phyloP scores from a whole-genome alignment of 1,140 invertebrate species.

The Ooceraea biroi region DNA sequence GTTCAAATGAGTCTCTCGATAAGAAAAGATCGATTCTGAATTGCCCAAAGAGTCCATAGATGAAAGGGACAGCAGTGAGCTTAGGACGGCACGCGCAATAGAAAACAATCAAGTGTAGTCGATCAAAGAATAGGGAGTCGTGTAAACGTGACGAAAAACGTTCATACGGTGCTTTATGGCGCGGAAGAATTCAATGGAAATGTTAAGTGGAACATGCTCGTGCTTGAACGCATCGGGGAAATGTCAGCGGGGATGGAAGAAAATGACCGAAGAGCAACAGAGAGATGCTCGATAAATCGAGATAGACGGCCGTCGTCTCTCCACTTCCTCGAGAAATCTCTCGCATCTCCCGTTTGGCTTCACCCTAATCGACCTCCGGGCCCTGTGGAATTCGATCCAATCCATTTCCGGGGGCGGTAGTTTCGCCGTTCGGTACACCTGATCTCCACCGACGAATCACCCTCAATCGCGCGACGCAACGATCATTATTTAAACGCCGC shows the following conservation, averaged over 20 bases:
- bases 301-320: slow-evolving; percentile 62
- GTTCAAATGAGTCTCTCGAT: background rate
- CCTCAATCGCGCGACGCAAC: slow-evolving; percentile 40
- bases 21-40: background rate
- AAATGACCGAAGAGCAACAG: slow-evolving; percentile 67
- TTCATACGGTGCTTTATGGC: slow-evolving; percentile 69
- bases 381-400: slow-evolving; percentile 74
- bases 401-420: slow-evolving; percentile 72
- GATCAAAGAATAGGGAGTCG: slow-evolving; percentile 37
- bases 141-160: slow-evolving; percentile 57
- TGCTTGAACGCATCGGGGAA: slow-evolving; percentile 43
- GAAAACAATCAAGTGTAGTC: slow-evolving; percentile 41
- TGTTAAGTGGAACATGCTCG: slow-evolving; percentile 71
- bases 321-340: slow-evolving; percentile 67
- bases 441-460: slow-evolving; percentile 65
- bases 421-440: slow-evolving; percentile 72
- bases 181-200: slow-evolving; percentile 81
- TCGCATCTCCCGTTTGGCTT: slow-evolving; percentile 72
- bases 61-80: slow-evolving; percentile 19
- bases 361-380: slow-evolving; percentile 74
- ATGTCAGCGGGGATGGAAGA: slow-evolving; percentile 46
- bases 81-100: background rate
- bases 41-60: slow-evolving; percentile 4
- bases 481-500: slow-evolving; percentile 73
- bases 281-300: slow-evolving; percentile 68